phyloP scores from a whole-genome alignment of 2,113 vertebrate species.

The Erythrolamprus reginae region DNA sequence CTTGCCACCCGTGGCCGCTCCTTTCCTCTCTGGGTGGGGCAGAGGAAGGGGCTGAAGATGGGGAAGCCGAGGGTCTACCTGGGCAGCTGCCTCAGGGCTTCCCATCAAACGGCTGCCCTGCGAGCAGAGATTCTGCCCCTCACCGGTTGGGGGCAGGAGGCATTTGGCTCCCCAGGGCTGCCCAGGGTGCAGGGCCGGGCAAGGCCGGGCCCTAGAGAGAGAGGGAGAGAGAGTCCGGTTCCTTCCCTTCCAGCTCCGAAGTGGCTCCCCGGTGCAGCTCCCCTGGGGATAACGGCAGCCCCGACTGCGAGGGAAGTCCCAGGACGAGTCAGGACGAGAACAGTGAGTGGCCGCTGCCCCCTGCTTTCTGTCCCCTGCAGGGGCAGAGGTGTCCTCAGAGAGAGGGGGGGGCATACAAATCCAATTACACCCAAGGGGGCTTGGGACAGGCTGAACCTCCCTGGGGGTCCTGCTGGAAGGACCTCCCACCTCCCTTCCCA shows the following conservation, averaged over 20 bases:
- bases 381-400: too few relatives aligned
- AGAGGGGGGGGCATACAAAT: too few relatives aligned
- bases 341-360: conserved; percentile 29
- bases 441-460: not conserved
- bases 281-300: conserved; percentile 71
- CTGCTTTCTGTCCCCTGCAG: accelerated
- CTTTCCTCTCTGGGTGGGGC: not conserved
- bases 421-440: too few relatives aligned
- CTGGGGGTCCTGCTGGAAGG: not conserved
- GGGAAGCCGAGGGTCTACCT: too few relatives aligned
- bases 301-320: conserved; percentile 43
- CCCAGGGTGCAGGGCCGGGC: too few relatives aligned
- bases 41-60: not conserved
- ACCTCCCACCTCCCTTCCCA: not conserved
- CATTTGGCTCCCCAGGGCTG: too few relatives aligned
- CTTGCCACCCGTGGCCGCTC: not conserved
- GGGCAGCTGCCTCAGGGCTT: not conserved
- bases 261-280: conserved; percentile 85
- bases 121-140: not conserved
- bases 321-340: conserved; percentile 69
- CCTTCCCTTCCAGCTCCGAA: conserved; percentile 71
- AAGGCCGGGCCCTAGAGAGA: too few relatives aligned
- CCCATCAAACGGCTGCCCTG: not conserved
- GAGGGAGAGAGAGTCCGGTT: not conserved
- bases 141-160: too few relatives aligned